Evolutionary conservation across 2,113 vertebrate species (phyloP).

Genomic region (Oreochromis aureus): DNA sequence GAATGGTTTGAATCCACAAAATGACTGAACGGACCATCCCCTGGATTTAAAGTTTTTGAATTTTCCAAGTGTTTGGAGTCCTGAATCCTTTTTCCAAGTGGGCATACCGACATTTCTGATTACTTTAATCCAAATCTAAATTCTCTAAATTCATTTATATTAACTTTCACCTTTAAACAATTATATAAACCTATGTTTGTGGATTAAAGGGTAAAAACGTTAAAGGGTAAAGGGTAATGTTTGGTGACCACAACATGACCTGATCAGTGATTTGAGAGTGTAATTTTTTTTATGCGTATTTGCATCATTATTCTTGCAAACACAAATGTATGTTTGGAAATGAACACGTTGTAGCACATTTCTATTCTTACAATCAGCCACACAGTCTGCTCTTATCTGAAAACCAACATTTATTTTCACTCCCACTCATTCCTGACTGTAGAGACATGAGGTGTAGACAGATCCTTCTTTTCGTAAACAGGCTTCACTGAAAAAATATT

Average conservation of each 20-base stretch:
- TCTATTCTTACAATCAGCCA: background rate
- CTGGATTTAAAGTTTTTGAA: background rate
- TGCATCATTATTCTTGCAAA: background rate
- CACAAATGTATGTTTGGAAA: background rate
- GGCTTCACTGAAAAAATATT: background rate
- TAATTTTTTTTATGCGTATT: background rate
- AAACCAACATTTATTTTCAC: background rate
- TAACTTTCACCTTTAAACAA: background rate
- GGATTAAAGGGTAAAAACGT: background rate
- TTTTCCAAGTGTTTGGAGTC: background rate
- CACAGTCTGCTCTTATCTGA: background rate
- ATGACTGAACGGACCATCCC: background rate
- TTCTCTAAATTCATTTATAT: no score
- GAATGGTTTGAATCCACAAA: background rate
- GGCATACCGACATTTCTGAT: background rate
- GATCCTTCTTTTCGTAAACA: background rate
- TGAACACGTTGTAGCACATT: background rate
- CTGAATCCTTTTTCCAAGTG: background rate
- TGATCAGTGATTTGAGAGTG: background rate
- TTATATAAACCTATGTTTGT: no score
- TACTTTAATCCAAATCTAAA: background rate
- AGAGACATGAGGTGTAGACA: accelerated
- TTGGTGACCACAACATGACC: background rate
- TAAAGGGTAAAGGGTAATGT: background rate
- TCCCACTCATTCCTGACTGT: background rate